These are phyloP conservation scores for Artibeus jamaicensis DNA, from an alignment of 2,797 vertebrate species.

Conservation along the genomic window DNA sequence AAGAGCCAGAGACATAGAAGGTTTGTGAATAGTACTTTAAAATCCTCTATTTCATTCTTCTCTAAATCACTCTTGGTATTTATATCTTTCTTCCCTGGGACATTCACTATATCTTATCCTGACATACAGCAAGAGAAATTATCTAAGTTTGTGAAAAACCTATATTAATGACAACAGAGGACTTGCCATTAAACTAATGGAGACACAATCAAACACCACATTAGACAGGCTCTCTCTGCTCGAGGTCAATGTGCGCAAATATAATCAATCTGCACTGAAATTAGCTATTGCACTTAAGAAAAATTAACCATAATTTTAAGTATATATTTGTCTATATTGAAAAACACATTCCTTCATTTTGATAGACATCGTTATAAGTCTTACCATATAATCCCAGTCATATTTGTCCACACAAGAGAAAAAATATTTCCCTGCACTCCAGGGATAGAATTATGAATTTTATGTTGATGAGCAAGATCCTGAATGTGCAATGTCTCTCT, in stretches of 20 bases:
- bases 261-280: neutral
- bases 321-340: neutral
- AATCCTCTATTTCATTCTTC: neutral
- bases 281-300: neutral
- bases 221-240: neutral
- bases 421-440: neutral
- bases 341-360: neutral
- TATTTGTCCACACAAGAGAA: neutral
- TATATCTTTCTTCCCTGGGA: neutral
- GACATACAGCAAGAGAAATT: neutral
- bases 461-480: neutral
- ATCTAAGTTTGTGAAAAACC: neutral
- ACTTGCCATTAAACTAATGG: neutral
- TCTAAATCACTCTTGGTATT: neutral
- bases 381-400: neutral
- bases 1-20: neutral
- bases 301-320: rapidly evolving
- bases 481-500: neutral
- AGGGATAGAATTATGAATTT: neutral
- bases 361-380: neutral
- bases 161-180: neutral
- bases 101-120: neutral
- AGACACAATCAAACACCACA: rapidly evolving
- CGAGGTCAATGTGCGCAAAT: rapidly evolving
- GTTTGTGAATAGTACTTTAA: neutral